phyloP scores from a whole-genome alignment of 2,888 invertebrate genomes.

The Euzetes globulus region DNA sequence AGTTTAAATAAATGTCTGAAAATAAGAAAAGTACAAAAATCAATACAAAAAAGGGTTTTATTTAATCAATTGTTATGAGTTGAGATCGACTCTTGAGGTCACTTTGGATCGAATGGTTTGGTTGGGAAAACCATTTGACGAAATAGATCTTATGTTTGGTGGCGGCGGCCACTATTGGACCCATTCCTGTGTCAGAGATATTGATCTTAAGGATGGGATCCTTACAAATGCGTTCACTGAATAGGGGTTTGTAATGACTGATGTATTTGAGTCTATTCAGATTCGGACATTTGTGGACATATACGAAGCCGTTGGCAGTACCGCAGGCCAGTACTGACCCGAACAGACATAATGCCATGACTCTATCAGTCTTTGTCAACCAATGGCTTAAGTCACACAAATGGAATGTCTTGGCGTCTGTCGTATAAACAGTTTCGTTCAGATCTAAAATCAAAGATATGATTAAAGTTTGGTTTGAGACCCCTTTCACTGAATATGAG shows the following conservation, averaged over 20 bases:
- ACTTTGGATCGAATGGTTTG: no score
- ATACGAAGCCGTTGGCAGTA: neutral
- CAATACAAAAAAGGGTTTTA: no score
- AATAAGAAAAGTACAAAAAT: no score
- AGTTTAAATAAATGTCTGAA: no score
- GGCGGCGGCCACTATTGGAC: neutral
- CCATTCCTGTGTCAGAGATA: neutral
- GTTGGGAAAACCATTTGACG: neutral
- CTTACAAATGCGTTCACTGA: neutral
- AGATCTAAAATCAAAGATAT: neutral
- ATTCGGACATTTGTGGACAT: neutral
- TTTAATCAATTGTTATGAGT: neutral
- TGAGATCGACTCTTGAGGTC: no score
- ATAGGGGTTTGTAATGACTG: slow-evolving; percentile 3
- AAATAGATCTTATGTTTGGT: neutral
- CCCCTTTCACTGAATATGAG: neutral
- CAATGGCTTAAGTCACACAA: neutral
- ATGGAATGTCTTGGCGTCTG: slow-evolving; percentile 13
- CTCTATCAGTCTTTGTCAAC: neutral
- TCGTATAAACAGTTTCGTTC: neutral
- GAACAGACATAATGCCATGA: neutral
- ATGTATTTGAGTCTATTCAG: neutral
- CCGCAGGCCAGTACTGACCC: slow-evolving; percentile 6
- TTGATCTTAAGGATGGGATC: neutral
- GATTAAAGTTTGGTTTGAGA: neutral